A percentile compares a stretch with the other conserved stretches of the same genome.
Conservation (phyloP, 2,797 vertebrate genomes). For the Periparus ater region DNA sequence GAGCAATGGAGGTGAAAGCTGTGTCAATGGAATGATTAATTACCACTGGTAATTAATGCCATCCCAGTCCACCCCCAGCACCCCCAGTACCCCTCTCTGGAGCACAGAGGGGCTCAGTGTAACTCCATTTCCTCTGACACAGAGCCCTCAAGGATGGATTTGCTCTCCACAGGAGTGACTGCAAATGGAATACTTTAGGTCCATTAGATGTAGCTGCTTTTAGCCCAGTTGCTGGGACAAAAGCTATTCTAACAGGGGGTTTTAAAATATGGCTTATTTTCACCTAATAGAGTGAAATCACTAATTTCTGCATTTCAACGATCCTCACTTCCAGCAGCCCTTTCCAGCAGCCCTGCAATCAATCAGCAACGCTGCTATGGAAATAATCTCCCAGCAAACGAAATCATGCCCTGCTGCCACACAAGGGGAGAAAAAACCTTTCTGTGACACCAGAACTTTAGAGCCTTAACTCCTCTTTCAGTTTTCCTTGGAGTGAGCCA, state of each 20-base stretch:
- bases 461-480: background rate
- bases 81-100: background rate
- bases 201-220: constrained; percentile 23
- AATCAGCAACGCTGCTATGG: background rate
- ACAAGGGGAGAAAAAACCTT: background rate
- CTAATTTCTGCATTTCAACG: constrained; percentile 48
- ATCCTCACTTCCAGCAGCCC: background rate
- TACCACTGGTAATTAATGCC: background rate
- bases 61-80: background rate
- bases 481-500: background rate
- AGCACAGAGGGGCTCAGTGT: background rate
- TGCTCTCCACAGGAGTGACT: constrained; percentile 24
- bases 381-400: background rate
- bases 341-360: background rate
- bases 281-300: background rate
- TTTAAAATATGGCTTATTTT: constrained; percentile 22
- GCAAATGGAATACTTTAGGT: constrained; percentile 32
- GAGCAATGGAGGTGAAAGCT: background rate
- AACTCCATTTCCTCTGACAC: constrained; percentile 8
- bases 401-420: background rate
- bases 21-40: background rate
- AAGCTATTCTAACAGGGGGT: background rate
- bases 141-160: background rate
- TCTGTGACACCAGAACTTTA: background rate
- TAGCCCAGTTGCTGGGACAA: constrained; percentile 21